Percentiles rank a stretch among this genome's conserved stretches.
Evolutionary conservation across 1,140 invertebrate genomes (phyloP).

Genomic region (Oscheius sp.): DNA sequence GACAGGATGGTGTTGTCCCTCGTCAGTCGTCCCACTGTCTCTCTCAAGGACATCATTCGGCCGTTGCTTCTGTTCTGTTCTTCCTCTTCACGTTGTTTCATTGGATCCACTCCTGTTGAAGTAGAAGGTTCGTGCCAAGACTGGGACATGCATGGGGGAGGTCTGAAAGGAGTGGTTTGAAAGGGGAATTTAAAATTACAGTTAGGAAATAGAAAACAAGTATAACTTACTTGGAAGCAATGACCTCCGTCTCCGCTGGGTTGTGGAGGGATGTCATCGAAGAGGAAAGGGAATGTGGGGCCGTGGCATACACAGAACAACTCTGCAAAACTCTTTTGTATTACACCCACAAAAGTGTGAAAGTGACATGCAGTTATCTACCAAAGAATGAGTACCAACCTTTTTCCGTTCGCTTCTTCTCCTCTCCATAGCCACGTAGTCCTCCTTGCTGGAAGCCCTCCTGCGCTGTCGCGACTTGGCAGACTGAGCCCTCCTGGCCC

Average conservation of each 20-base stretch:
- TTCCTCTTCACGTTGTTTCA: background rate
- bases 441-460: background rate
- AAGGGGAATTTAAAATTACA: background rate
- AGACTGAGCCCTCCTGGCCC: background rate
- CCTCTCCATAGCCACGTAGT: background rate
- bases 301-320: background rate
- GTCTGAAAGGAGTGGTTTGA: background rate
- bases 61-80: background rate
- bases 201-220: background rate
- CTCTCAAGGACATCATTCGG: conserved; percentile 13
- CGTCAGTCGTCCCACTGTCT: conserved; percentile 20
- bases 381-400: no score
- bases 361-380: no score
- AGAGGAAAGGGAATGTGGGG: background rate
- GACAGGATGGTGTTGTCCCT: conserved; percentile 15
- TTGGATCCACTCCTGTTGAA: background rate
- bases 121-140: conserved; percentile 4
- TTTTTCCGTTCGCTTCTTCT: background rate
- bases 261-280: background rate
- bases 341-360: no score
- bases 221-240: background rate
- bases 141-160: background rate
- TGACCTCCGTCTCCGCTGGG: background rate
- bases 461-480: background rate
- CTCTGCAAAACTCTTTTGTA: no score